These are phyloP conservation scores for Coreoperca whiteheadi DNA, from an alignment of 2,113 vertebrate genomes.

Conservation along the genomic window DNA sequence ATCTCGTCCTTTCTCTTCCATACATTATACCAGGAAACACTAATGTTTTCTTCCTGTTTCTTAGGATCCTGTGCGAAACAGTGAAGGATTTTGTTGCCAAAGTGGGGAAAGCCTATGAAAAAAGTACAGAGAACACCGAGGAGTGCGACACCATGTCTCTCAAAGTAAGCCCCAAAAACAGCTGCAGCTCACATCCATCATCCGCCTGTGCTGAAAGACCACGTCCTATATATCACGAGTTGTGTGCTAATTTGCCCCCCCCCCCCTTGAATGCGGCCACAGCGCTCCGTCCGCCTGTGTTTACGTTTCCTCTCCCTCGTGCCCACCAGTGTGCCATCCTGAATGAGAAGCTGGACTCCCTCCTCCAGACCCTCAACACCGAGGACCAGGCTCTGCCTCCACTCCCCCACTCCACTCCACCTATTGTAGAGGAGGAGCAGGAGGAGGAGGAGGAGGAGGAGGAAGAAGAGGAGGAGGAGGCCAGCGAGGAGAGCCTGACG, in stretches of 20 bases:
- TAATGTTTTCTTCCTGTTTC: background rate
- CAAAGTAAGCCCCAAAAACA: slow-evolving; percentile 86
- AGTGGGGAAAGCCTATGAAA: slow-evolving; percentile 95
- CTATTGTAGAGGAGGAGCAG: slow-evolving; percentile 91
- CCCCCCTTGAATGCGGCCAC: background rate
- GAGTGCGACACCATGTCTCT: slow-evolving; percentile 91
- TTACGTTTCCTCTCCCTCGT: slow-evolving; percentile 13
- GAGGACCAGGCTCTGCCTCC: slow-evolving; percentile 84
- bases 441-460: slow-evolving; percentile 83
- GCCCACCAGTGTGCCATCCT: slow-evolving; percentile 89
- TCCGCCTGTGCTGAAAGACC: background rate
- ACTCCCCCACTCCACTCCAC: slow-evolving; percentile 82
- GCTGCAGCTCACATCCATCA: background rate
- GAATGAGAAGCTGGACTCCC: slow-evolving; percentile 95
- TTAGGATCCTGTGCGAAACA: slow-evolving; percentile 95
- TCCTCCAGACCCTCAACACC: slow-evolving; percentile 91
- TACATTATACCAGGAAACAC: background rate
- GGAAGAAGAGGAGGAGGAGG: slow-evolving; percentile 84
- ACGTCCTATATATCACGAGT: background rate
- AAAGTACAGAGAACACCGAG: slow-evolving; percentile 89
- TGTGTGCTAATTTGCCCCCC: background rate
- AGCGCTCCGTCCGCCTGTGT: background rate
- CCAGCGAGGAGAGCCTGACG: slow-evolving; percentile 92
- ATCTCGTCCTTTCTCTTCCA: background rate
- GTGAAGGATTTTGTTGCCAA: slow-evolving; percentile 98